These are phyloP conservation scores for Thelaira solivaga DNA, from an alignment of 2,888 invertebrate species.

Conservation along the genomic window DNA sequence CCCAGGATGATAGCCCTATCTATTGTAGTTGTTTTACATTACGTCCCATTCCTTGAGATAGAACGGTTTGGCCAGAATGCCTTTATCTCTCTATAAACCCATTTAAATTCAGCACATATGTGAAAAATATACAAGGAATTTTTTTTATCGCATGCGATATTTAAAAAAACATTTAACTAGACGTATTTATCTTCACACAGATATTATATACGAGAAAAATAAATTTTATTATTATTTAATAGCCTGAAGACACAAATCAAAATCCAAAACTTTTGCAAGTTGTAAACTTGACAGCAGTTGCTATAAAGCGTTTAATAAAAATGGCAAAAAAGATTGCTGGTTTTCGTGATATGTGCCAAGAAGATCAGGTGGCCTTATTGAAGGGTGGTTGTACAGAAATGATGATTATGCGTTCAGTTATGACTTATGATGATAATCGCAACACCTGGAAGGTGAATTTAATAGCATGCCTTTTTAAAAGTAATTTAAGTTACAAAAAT, in stretches of 20 bases:
- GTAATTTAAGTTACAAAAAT: not conserved
- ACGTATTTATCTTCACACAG: too few species aligned
- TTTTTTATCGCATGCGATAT: too few species aligned
- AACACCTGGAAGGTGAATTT: slow-evolving; percentile 91
- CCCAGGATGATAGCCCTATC: too few species aligned
- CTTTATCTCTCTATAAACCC: too few species aligned
- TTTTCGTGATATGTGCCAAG: slow-evolving; percentile 95
- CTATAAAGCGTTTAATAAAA: slow-evolving; percentile 90
- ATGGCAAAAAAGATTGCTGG: slow-evolving; percentile 91
- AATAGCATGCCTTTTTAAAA: not conserved
- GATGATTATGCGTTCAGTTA: slow-evolving; percentile 94
- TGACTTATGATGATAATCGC: slow-evolving; percentile 90
- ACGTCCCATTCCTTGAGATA: too few species aligned
- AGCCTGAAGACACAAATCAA: slow-evolving; percentile 76
- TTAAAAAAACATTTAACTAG: too few species aligned
- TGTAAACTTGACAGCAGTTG: slow-evolving; percentile 93
- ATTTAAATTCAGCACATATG: too few species aligned
- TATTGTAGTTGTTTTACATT: too few species aligned
- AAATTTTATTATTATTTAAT: slow-evolving; percentile 25
- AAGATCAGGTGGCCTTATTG: slow-evolving; percentile 88
- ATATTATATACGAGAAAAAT: too few species aligned
- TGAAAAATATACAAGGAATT: too few species aligned
- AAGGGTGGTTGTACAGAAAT: slow-evolving; percentile 95
- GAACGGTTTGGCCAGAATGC: too few species aligned
- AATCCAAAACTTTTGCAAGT: slow-evolving; percentile 88